These are phyloP conservation scores for Trichomalopsis sarcophagae DNA, from an alignment of 1,140 invertebrate genomes.

Conservation along the genomic window DNA sequence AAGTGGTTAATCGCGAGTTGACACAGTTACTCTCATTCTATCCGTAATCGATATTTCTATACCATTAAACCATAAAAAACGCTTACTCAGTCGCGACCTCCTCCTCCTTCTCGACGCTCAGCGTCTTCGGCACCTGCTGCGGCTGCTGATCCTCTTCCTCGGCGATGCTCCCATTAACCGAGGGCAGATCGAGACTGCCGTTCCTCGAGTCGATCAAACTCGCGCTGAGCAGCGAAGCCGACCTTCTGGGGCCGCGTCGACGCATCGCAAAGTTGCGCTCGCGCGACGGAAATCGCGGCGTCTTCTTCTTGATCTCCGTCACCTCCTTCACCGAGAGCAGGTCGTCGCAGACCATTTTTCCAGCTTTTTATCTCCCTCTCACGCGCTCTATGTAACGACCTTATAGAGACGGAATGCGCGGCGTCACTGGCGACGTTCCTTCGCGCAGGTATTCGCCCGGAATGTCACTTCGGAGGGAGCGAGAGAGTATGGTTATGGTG, in stretches of 20 bases:
- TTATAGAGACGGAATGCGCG: background rate
- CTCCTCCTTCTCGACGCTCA: background rate
- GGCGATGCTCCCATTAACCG: slow-evolving; percentile 40
- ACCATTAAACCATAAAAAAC: background rate
- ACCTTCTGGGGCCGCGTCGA: slow-evolving; percentile 63
- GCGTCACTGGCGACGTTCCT: background rate
- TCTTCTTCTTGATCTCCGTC: slow-evolving; percentile 67
- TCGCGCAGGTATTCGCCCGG: background rate
- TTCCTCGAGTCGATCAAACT: slow-evolving; percentile 6
- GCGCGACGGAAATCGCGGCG: slow-evolving; percentile 79
- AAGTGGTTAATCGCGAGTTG: too few species aligned
- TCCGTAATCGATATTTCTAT: too few species aligned
- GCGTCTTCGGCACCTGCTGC: slow-evolving; percentile 41
- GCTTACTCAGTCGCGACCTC: background rate
- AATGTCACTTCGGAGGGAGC: background rate
- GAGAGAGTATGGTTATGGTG: background rate
- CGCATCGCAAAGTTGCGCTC: slow-evolving; percentile 81
- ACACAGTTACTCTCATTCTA: too few species aligned
- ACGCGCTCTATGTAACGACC: background rate
- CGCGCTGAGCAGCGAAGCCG: slow-evolving; percentile 46
- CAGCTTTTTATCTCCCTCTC: background rate
- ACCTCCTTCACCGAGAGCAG: slow-evolving; percentile 72
- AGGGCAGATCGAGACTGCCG: slow-evolving; percentile 52
- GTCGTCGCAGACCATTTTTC: slow-evolving; percentile 69
- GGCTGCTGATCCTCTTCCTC: slow-evolving; percentile 53